phyloP scores from a whole-genome alignment of 2,113 vertebrate genomes.

The Stegostoma tigrinum region DNA sequence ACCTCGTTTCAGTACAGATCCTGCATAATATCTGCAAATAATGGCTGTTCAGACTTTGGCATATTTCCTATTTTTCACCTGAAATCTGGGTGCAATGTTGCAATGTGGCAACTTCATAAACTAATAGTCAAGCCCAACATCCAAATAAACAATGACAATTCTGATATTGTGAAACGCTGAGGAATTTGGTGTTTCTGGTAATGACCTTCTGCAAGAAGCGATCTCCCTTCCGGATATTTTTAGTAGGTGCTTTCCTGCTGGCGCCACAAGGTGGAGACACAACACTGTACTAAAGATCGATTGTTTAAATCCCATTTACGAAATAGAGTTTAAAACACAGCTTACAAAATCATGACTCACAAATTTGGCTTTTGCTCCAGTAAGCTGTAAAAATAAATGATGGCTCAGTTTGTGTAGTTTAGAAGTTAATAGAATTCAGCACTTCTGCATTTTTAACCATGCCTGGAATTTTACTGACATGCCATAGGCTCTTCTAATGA shows the following conservation, averaged over 20 bases:
- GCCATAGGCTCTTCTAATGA: too few relatives aligned
- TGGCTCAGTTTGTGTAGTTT: background rate
- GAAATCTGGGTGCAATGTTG: background rate
- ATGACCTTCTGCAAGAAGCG: background rate
- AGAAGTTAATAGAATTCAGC: too few relatives aligned
- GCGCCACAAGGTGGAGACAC: conserved; percentile 27
- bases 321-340: background rate
- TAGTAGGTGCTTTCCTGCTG: background rate
- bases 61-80: background rate
- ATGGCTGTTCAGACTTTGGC: background rate
- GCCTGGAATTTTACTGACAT: too few relatives aligned
- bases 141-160: background rate
- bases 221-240: background rate
- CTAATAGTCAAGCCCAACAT: background rate
- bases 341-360: too few relatives aligned
- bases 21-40: background rate
- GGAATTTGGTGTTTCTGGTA: background rate
- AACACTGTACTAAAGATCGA: background rate
- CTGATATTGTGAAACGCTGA: background rate
- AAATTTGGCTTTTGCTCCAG: background rate
- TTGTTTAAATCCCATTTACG: background rate
- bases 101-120: background rate
- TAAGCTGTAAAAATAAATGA: conserved; percentile 5
- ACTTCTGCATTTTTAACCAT: background rate
- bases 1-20: background rate